Percentiles rank a stretch among this genome's conserved stretches.
These are phyloP conservation scores for Dipodomys ordii DNA, from an alignment of 2,113 vertebrate species.

Conservation along the genomic window DNA sequence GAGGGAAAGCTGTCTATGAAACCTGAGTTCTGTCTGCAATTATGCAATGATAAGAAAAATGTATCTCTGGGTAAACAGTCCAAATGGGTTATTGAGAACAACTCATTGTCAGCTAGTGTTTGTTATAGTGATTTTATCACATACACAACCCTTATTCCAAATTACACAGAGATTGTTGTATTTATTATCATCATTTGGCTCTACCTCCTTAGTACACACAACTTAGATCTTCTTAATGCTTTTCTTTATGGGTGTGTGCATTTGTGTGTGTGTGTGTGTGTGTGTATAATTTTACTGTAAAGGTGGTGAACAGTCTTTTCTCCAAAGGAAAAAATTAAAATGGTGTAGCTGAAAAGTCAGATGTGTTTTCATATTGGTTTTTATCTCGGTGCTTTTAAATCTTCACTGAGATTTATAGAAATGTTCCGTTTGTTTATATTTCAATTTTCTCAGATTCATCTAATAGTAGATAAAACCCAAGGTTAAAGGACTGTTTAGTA, in stretches of 20 bases:
- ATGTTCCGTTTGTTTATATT: constrained; percentile 57
- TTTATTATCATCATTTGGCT: constrained; percentile 7
- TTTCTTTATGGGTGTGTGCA: too few relatives aligned
- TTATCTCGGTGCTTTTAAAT: constrained; percentile 34
- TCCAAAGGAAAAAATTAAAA: constrained; percentile 54
- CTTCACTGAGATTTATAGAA: constrained; percentile 61
- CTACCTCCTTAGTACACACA: neutral
- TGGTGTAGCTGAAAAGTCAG: constrained; percentile 37
- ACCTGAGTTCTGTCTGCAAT: neutral
- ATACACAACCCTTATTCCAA: neutral
- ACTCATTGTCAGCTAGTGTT: neutral
- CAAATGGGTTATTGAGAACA: neutral
- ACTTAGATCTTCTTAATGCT: constrained; percentile 19
- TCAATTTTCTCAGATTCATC: constrained; percentile 45
- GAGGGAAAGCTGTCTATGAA: neutral
- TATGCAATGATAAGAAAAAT: constrained; percentile 9
- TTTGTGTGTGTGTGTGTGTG: too few relatives aligned
- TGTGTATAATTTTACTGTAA: too few relatives aligned
- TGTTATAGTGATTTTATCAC: neutral
- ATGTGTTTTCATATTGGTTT: constrained; percentile 31
- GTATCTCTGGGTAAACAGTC: neutral
- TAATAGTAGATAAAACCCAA: neutral
- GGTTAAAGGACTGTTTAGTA: neutral
- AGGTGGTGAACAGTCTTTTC: neutral
- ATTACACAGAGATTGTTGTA: neutral